phyloP scores from a whole-genome alignment of 2,797 vertebrate genomes.

The Hybognathus amarus region DNA sequence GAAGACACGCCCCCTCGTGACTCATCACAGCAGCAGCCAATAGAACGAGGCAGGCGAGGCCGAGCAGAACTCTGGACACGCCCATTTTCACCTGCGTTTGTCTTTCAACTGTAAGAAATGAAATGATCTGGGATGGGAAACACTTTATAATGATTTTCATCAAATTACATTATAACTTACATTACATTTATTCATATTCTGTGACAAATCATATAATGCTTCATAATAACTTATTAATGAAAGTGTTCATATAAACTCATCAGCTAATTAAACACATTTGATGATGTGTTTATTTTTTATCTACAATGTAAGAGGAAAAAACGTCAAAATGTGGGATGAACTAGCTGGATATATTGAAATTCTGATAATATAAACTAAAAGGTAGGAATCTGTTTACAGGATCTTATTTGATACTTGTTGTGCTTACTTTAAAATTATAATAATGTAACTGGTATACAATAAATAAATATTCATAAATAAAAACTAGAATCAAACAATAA shows the following conservation, averaged over 20 bases:
- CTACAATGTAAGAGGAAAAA: neutral
- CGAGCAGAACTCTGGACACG: constrained; percentile 58
- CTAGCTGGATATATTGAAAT: neutral
- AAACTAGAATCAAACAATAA: no score
- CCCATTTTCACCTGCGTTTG: constrained; percentile 64
- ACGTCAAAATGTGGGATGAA: neutral
- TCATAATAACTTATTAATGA: neutral
- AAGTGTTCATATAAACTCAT: neutral
- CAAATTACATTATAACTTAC: no score
- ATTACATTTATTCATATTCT: neutral
- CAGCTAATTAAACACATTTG: neutral
- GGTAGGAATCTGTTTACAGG: neutral
- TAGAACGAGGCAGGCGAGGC: constrained; percentile 60
- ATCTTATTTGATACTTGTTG: neutral
- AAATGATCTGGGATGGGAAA: neutral
- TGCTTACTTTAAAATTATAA: neutral
- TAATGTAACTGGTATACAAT: no score
- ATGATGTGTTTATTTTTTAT: neutral
- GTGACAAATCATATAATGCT: neutral
- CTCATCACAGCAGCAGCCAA: constrained; percentile 62
- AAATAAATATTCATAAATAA: no score
- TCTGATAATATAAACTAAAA: neutral
- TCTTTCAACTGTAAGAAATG: constrained; percentile 48
- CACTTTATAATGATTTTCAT: neutral
- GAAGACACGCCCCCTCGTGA: constrained; percentile 76